Conservation (phyloP, 2,888 invertebrate genomes). For the Eurois occulta region DNA sequence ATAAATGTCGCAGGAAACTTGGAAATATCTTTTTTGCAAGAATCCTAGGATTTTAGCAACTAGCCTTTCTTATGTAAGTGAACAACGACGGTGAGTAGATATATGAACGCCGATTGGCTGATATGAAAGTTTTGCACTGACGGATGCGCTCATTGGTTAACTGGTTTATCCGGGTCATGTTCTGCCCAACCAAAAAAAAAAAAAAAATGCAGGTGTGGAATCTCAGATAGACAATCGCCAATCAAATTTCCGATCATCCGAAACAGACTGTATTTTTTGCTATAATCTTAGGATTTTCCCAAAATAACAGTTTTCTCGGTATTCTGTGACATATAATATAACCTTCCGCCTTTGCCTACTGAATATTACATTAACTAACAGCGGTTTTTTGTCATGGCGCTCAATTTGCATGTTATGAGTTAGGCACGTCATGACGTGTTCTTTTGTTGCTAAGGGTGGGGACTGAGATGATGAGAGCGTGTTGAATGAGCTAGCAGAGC, state of each 20-base stretch:
- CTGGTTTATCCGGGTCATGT: neutral
- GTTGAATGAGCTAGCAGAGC: neutral
- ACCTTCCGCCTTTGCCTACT: constrained; percentile 78
- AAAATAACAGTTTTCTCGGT: neutral
- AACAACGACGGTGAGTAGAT: neutral
- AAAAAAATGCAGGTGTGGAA: too few species aligned
- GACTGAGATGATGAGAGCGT: neutral
- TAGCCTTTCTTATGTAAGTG: neutral
- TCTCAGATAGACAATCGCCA: too few species aligned
- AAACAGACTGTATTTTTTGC: neutral
- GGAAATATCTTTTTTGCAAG: neutral
- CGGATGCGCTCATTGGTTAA: neutral
- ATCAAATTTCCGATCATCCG: neutral
- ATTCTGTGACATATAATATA: constrained; percentile 68
- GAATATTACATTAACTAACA: constrained; percentile 87
- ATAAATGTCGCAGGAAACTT: constrained; percentile 6
- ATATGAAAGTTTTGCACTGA: neutral
- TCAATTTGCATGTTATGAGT: constrained; percentile 88
- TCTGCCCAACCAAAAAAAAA: neutral
- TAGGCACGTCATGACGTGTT: constrained; percentile 64
- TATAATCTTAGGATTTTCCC: neutral
- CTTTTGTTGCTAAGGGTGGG: constrained; percentile 25
- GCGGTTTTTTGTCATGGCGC: constrained; percentile 81
- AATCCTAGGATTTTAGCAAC: neutral
- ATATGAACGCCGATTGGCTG: neutral